Evolutionary conservation across 2,113 vertebrate genomes (phyloP).

Genomic region (Hippopotamus amphibius): DNA sequence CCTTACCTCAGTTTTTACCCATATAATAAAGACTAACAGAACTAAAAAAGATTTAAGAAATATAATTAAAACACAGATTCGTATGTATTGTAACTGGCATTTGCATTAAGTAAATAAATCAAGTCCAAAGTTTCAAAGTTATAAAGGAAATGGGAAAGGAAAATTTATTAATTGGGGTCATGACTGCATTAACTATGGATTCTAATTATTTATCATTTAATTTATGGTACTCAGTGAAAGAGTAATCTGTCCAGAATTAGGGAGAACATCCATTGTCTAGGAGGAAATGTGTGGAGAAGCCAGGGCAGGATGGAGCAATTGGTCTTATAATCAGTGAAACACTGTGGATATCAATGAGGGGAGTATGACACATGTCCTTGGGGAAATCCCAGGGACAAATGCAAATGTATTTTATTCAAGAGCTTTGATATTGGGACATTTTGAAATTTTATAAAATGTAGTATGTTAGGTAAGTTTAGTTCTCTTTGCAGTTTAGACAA

Average conservation of each 20-base stretch:
- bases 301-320: not conserved
- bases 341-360: not conserved
- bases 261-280: not conserved
- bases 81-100: not conserved
- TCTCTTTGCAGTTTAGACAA: not conserved
- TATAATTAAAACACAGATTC: not conserved
- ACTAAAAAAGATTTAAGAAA: not conserved
- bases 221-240: not conserved
- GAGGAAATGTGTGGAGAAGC: not conserved
- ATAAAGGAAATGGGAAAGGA: not conserved
- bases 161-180: not conserved
- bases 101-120: not conserved
- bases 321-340: not conserved
- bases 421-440: not conserved
- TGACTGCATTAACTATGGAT: not conserved
- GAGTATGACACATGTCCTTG: not conserved
- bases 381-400: not conserved
- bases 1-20: not conserved
- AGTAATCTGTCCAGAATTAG: not conserved
- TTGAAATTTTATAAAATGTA: not conserved
- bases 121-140: not conserved
- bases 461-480: not conserved
- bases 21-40: not conserved
- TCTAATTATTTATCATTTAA: not conserved
- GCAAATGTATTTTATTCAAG: not conserved